Conservation (phyloP, 2,888 invertebrate genomes). For the Leptinotarsa peninsularis region DNA sequence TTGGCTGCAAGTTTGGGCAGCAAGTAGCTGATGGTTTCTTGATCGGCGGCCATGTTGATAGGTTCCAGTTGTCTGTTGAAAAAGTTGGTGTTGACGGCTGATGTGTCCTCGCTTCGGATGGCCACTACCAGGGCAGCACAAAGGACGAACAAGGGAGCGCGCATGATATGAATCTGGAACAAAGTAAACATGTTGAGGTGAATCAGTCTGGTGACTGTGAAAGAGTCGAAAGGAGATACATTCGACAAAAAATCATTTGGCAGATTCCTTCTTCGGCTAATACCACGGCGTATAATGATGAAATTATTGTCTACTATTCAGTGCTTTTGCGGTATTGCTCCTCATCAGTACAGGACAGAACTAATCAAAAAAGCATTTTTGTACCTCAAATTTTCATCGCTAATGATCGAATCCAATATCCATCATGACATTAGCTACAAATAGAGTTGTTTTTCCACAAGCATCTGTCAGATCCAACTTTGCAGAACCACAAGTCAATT, state of each 20-base stretch:
- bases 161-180: slow-evolving; percentile 60
- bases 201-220: not conserved
- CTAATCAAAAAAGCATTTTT: too few species aligned
- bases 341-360: too few species aligned
- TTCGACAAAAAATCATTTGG: not conserved
- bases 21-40: slow-evolving; percentile 62
- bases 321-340: too few species aligned
- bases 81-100: slow-evolving; percentile 33
- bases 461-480: too few species aligned
- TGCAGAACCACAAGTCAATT: too few species aligned
- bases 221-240: not conserved
- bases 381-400: too few species aligned
- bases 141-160: slow-evolving; percentile 62
- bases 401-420: too few species aligned
- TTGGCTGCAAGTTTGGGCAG: slow-evolving; percentile 70
- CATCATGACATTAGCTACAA: too few species aligned
- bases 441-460: too few species aligned
- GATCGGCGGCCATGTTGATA: slow-evolving; percentile 59
- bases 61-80: slow-evolving; percentile 57
- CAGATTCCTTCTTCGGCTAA: too few species aligned
- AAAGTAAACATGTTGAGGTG: not conserved
- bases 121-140: slow-evolving; percentile 61
- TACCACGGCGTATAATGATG: too few species aligned
- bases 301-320: too few species aligned
- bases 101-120: slow-evolving; percentile 57